Percentiles rank a stretch among this genome's conserved stretches.
Conservation (phyloP, 2,797 vertebrate species). For the Epinephelus awoara region DNA sequence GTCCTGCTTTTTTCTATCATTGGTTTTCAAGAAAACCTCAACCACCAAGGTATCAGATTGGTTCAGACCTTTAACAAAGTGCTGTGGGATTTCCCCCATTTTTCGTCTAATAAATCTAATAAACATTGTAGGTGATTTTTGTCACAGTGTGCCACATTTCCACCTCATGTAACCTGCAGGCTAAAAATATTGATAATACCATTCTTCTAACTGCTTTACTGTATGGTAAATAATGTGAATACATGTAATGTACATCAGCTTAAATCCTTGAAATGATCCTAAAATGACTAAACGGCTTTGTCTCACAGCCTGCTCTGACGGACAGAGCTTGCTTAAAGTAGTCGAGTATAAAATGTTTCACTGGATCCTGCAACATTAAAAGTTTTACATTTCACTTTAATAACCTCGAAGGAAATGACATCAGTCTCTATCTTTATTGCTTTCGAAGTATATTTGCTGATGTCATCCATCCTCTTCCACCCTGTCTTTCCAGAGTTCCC, state of each 20-base stretch:
- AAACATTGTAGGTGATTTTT: background rate
- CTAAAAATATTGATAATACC: conserved; percentile 1
- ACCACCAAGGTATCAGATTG: conserved; percentile 90
- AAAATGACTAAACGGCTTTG: conserved; percentile 30
- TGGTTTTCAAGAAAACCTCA: conserved; percentile 86
- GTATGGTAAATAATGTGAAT: background rate
- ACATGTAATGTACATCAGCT: background rate
- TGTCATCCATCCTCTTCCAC: conserved; percentile 1
- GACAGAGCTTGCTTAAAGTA: background rate
- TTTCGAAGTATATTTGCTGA: conserved; percentile 40
- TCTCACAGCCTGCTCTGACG: conserved; percentile 2
- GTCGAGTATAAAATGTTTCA: background rate
- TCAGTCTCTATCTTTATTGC: background rate
- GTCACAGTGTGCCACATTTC: conserved; percentile 1
- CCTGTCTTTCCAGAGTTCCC: conserved; percentile 83
- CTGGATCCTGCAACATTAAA: conserved; percentile 6
- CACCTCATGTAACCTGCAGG: conserved; percentile 12
- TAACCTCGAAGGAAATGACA: background rate
- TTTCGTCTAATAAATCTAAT: conserved; percentile 22
- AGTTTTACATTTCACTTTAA: conserved; percentile 4
- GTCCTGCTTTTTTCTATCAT: conserved; percentile 23
- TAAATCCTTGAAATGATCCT: conserved; percentile 21
- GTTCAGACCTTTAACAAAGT: conserved; percentile 40
- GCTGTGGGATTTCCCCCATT: conserved; percentile 12
- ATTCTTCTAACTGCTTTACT: conserved; percentile 6